Conservation (phyloP, 2,797 vertebrate genomes). For the Muscicapa comitata region DNA sequence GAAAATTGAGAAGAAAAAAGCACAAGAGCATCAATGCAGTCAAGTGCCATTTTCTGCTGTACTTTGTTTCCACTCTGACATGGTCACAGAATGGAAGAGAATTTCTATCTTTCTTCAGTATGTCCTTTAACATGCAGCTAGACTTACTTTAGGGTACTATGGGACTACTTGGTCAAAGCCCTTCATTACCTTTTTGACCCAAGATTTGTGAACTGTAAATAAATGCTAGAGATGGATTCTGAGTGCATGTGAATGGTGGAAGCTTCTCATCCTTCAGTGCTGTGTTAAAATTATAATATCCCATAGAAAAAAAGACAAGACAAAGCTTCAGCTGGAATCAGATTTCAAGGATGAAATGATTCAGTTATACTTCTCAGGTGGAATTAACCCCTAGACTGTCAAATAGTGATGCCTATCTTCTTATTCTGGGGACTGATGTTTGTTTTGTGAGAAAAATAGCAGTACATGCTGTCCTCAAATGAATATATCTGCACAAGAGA, state of each 20-base stretch:
- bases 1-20: background rate
- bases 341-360: background rate
- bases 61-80: background rate
- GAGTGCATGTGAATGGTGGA: background rate
- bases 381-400: background rate
- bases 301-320: background rate
- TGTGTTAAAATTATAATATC: background rate
- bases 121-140: background rate
- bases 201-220: background rate
- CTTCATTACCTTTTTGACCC: background rate
- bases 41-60: background rate
- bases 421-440: background rate
- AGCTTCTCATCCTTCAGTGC: background rate
- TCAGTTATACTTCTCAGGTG: background rate
- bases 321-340: background rate
- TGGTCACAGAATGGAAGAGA: background rate
- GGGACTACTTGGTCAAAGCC: background rate
- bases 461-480: background rate
- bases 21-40: background rate
- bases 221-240: background rate
- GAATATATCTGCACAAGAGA: background rate
- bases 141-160: background rate
- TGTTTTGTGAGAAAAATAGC: background rate
- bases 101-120: background rate
- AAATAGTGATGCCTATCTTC: background rate